Evolutionary conservation across 2,797 vertebrate genomes (phyloP).

Genomic region (Acanthurus leucopareius): DNA sequence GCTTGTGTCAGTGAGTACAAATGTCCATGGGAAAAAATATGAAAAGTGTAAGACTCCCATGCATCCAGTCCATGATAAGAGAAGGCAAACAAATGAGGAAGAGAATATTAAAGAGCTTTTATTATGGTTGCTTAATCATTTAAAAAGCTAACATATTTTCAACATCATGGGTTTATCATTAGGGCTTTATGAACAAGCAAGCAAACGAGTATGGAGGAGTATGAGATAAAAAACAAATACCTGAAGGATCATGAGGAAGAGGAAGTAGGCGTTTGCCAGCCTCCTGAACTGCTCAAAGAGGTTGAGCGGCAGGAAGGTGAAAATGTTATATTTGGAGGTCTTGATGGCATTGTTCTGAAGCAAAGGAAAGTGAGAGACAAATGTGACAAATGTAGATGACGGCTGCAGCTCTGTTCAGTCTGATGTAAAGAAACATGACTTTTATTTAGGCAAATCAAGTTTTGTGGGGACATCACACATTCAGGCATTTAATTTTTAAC

Average conservation of each 20-base stretch:
- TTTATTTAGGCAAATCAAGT: not conserved
- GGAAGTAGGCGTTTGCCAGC: slow-evolving; percentile 94
- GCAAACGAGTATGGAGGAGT: no score
- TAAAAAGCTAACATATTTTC: no score
- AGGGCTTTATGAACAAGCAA: no score
- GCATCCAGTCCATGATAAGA: not conserved
- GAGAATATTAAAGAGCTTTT: no score
- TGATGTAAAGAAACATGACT: no score
- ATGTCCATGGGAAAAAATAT: not conserved
- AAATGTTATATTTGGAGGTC: slow-evolving; percentile 93
- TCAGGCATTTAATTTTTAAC: not conserved
- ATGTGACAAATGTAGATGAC: not conserved
- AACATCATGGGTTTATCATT: no score
- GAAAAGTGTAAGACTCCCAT: not conserved
- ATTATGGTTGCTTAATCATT: no score
- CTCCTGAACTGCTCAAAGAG: slow-evolving; percentile 95
- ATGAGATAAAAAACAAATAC: slow-evolving; percentile 64
- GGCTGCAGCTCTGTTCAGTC: not conserved
- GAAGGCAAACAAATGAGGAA: no score
- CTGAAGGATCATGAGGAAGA: slow-evolving; percentile 85
- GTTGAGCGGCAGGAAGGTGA: slow-evolving; percentile 95
- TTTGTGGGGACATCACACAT: not conserved
- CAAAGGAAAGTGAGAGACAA: not conserved
- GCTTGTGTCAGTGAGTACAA: no score
- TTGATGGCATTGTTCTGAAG: slow-evolving; percentile 93